These are phyloP conservation scores for Tortrix viridana DNA, from an alignment of 2,888 invertebrate genomes.

Conservation along the genomic window DNA sequence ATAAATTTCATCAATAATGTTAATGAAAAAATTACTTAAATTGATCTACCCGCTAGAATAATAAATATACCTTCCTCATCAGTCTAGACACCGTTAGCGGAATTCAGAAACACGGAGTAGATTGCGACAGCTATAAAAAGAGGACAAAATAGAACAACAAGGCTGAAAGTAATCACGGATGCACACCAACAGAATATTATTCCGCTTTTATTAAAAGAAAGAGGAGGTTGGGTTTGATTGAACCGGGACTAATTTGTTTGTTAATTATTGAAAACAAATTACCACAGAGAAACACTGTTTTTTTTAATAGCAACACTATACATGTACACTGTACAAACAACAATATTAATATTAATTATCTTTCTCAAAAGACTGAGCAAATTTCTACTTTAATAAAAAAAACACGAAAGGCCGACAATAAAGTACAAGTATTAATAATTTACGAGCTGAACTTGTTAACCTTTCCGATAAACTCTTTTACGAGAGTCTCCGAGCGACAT, in stretches of 20 bases:
- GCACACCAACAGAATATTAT: constrained; percentile 1
- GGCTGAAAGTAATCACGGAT: constrained; percentile 12
- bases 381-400: constrained; percentile 3
- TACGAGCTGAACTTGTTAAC: constrained; percentile 29
- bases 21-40: neutral
- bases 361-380: neutral
- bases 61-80: no score
- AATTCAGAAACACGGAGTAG: neutral
- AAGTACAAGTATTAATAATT: constrained; percentile 27
- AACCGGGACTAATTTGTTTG: neutral
- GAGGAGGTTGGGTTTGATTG: neutral
- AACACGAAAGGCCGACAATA: constrained; percentile 33
- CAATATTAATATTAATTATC: no score
- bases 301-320: no score
- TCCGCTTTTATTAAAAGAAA: constrained; percentile 1
- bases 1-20: neutral
- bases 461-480: constrained; percentile 37
- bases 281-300: neutral
- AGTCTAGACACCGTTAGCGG: no score
- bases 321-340: neutral
- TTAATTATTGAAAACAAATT: neutral
- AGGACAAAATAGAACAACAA: neutral
- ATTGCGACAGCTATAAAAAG: neutral
- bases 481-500: constrained; percentile 49
- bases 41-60: no score